Evolutionary conservation across 1,140 invertebrate species (phyloP).

Genomic region (Metaphire vulgaris): DNA sequence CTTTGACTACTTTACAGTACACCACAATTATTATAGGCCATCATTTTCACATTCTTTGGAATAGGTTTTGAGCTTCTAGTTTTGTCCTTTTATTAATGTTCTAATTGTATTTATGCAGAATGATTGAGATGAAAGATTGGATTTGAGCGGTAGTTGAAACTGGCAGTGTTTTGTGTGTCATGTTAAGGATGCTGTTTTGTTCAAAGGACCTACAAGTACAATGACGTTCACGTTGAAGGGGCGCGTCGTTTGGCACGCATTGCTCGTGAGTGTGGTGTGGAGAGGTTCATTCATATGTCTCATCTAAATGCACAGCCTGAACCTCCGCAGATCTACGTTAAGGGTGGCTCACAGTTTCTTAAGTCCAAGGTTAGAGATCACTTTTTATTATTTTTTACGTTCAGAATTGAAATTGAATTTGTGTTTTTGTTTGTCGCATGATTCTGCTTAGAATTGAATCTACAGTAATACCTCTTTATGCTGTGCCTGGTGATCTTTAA

Average conservation of each 20-base stretch:
- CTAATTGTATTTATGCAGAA: too few species aligned
- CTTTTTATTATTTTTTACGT: constrained; percentile 13
- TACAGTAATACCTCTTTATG: too few species aligned
- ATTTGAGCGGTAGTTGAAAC: too few species aligned
- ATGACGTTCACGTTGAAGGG: constrained; percentile 48
- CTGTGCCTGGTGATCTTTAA: too few species aligned
- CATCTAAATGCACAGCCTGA: constrained; percentile 50
- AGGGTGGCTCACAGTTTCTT: constrained; percentile 43
- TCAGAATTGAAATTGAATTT: background rate
- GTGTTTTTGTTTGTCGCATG: background rate
- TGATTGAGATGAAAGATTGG: too few species aligned
- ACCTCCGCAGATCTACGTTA: constrained; percentile 40
- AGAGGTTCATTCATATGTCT: constrained; percentile 55
- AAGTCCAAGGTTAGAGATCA: constrained; percentile 43
- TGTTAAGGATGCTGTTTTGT: too few species aligned
- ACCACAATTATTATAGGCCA: too few species aligned
- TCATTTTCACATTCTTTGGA: too few species aligned
- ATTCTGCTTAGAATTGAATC: background rate
- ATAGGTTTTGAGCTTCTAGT: too few species aligned
- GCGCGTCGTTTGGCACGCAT: constrained; percentile 51
- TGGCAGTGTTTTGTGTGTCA: too few species aligned
- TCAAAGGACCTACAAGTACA: constrained; percentile 45
- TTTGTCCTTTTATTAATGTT: too few species aligned
- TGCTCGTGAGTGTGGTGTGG: constrained; percentile 53
- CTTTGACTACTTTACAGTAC: too few species aligned